These are phyloP conservation scores for Enteromius unitaeniatus DNA, from an alignment of 2,797 vertebrate species.

Conservation along the genomic window DNA sequence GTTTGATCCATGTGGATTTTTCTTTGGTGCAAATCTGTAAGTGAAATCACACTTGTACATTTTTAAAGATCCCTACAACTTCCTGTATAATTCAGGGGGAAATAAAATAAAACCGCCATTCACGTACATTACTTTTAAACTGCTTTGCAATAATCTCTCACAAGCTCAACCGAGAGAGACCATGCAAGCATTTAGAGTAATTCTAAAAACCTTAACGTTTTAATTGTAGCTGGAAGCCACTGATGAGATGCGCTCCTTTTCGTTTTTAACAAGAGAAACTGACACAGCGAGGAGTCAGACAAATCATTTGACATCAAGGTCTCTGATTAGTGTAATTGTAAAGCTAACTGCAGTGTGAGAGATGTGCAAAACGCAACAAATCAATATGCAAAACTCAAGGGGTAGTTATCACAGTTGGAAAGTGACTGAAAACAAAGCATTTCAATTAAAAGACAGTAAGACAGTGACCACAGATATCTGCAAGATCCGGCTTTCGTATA, in stretches of 20 bases:
- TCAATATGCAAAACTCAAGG: conserved; percentile 34
- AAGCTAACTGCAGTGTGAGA: conserved; percentile 29
- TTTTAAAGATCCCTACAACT: neutral
- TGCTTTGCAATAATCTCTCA: neutral
- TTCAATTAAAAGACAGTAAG: conserved; percentile 15
- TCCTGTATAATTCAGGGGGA: conserved; percentile 12
- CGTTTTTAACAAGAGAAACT: conserved; percentile 12
- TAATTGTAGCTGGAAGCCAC: conserved; percentile 10
- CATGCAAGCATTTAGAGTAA: conserved; percentile 36
- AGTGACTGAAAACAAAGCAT: conserved; percentile 18
- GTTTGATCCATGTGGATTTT: conserved; percentile 54
- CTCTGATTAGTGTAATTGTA: conserved; percentile 24
- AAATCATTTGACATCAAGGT: conserved; percentile 25
- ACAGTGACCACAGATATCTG: neutral
- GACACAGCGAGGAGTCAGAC: conserved; percentile 36
- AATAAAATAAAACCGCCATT: conserved; percentile 5
- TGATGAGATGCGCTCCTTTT: neutral
- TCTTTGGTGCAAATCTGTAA: conserved; percentile 42
- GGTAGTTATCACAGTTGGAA: conserved; percentile 26
- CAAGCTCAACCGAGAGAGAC: conserved; percentile 31
- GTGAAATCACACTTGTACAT: conserved; percentile 4
- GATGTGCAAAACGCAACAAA: conserved; percentile 54
- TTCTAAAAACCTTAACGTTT: conserved; percentile 23
- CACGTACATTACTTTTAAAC: conserved; percentile 4
- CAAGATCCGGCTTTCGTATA: conserved; percentile 16